Evolutionary conservation across 2,797 vertebrate species (phyloP), one percentile per base, ranked within the genome.

Genomic region (Aselliscus stoliczkanus): DNA sequence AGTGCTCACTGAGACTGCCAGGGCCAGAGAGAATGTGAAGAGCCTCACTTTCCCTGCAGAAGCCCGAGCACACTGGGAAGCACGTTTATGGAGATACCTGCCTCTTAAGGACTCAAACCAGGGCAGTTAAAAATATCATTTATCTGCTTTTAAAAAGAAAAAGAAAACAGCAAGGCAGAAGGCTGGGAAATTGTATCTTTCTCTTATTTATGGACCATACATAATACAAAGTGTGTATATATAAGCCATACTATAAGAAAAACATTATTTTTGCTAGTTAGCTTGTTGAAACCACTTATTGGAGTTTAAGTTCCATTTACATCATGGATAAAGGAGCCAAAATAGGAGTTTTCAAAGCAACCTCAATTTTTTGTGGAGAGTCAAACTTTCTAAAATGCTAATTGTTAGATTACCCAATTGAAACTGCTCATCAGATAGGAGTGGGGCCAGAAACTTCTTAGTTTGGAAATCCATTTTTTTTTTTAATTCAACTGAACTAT

Each of bases 381-480:
- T 70, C 37, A 21, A 23, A 67, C 69, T 31, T 81, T 27, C 86
- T 58, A 1, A 85, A 58, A 52, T 77, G 21, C 64, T 37, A 34
- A 54, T 17, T 62, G 4, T 31, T 37, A 2, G 50, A 1, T 42
- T 34, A 10, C 20, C 58, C 29, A 12, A 23, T 50, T 9, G 17
- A 47, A 62, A n/a, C 60, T 64, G 50, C 50, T 44, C 34, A 20
- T 83, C 70, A 65, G 34, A 31, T 60, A 96, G 93, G 96, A 97
- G 56, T 86, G 97, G 94, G 96, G 94, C 94, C 96, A 97, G 96
- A 97, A 96, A 97, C 90, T 17, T 90, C 56, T 50, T 65, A 29
- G 76, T 90, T 82, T 52, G 50, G 62, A 93, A 92, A 84, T 15
- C 62, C 21, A 39, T 23, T 31, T 54, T 1, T 84, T 85, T 85